Evolutionary conservation across 2,888 invertebrate genomes (phyloP), one percentile per base, ranked within the genome.

Genomic region (Rhagonycha lutea): DNA sequence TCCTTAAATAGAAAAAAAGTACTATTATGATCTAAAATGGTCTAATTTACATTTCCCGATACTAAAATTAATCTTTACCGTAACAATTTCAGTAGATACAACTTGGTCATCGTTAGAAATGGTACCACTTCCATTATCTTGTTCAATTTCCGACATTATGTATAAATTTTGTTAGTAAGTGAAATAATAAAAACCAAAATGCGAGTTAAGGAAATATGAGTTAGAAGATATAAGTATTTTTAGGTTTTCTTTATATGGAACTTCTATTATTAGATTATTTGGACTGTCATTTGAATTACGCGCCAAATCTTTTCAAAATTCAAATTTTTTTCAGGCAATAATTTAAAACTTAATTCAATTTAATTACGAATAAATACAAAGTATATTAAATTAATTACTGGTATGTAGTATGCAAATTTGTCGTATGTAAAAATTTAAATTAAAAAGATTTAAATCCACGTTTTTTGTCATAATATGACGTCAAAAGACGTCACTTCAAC

Each of bases 231-330:
- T 79, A 77, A 72, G 73, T 83, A 83, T 82, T 80, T 81, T 79
- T 83, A 83, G 83, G 80, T 65, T 74, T 61, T 69, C 70, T 72
- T 18, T 47, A 69, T 65, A 67, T 69, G 23, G 69, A 61, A 67
- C 72, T 77, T 82, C 81, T 84, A 85, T 84, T 83, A 83, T 83
- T 84, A 84, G 84, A n/a, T 7, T 47, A 47, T 80, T 63, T 62
- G 26, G 14, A 29, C 32, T 70, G 69, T 73, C 79, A 80, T 83
- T 83, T 78, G 76, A 83, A 84, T 82, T 82, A 81, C 63, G 80
- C 84, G 81, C 83, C 79, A 76, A 69, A 29, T 14, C 29, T 69
- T 26, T 23, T 78, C 78, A 79, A 74, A n/a, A 11, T 29, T 5
- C n/a, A 29, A 68, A 8, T 10, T 29, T 26, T 29, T 11, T 68